Conservation (phyloP, 2,888 invertebrate species). For the Catocala fraxini region DNA sequence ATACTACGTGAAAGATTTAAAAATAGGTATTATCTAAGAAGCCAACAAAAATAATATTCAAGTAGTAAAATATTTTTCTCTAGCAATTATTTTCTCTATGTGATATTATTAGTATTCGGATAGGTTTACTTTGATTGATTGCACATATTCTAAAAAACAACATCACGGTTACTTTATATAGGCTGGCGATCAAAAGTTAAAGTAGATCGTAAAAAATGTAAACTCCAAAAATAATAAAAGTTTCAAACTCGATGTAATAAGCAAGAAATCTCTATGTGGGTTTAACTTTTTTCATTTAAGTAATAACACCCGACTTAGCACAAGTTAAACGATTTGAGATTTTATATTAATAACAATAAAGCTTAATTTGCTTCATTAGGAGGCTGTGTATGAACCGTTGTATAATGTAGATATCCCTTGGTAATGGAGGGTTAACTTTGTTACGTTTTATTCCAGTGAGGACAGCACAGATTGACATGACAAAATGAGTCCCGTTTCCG, state of each 20-base stretch:
- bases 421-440: constrained; percentile 41
- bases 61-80: no score
- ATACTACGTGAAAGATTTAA: no score
- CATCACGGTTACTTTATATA: no score
- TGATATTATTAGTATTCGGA: no score
- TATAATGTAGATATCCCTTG: constrained; percentile 24
- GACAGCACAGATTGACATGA: constrained; percentile 49
- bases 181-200: not conserved
- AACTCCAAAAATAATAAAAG: constrained; percentile 22
- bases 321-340: constrained; percentile 18
- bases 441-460: constrained; percentile 36
- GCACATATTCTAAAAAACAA: no score
- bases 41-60: no score
- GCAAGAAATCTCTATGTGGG: constrained; percentile 20
- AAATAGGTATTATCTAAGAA: no score
- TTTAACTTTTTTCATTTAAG: constrained; percentile 31
- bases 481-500: constrained; percentile 44
- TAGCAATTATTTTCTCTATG: no score
- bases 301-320: constrained; percentile 20
- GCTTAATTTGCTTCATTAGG: constrained; percentile 18
- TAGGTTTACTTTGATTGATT: no score
- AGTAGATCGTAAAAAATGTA: constrained; percentile 4
- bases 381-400: constrained; percentile 15
- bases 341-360: constrained; percentile 19
- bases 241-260: constrained; percentile 21